A percentile compares a stretch with the other conserved stretches of the same genome.
Evolutionary conservation across 1,140 invertebrate genomes (phyloP).

Genomic region (Scaptomyza pallida): DNA sequence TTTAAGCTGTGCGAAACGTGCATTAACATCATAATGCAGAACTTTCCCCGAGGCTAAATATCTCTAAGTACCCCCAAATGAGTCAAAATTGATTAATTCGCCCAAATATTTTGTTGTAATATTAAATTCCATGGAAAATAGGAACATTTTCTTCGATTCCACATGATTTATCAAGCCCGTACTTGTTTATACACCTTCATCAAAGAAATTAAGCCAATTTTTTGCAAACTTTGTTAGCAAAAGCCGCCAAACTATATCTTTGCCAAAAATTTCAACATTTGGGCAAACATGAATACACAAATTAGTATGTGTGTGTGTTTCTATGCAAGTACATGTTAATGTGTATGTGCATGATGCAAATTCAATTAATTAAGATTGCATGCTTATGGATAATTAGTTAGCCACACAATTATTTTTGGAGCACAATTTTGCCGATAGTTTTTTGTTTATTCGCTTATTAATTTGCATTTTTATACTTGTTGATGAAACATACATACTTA

Average conservation of each 20-base stretch:
- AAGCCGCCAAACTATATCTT: background rate
- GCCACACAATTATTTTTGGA: background rate
- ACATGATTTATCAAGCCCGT: background rate
- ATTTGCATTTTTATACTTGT: conserved; percentile 22
- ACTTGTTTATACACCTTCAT: background rate
- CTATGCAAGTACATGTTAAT: background rate
- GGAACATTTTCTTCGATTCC: background rate
- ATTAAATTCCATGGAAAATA: background rate
- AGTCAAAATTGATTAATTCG: background rate
- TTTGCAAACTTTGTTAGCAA: background rate
- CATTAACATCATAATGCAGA: background rate
- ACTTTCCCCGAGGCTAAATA: background rate
- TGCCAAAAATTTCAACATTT: background rate
- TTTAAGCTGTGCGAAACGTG: background rate
- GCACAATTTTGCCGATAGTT: background rate
- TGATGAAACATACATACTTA: conserved; percentile 23
- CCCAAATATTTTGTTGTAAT: background rate
- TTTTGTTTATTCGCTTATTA: background rate
- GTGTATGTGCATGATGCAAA: background rate
- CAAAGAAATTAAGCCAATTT: background rate
- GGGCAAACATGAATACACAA: background rate
- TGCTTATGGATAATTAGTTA: no score
- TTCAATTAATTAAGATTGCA: background rate
- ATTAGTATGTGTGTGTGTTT: conserved; percentile 2
- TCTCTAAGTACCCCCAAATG: no score